phyloP scores from a whole-genome alignment of 2,888 invertebrate species.

The Acrocyrtus sp. region DNA sequence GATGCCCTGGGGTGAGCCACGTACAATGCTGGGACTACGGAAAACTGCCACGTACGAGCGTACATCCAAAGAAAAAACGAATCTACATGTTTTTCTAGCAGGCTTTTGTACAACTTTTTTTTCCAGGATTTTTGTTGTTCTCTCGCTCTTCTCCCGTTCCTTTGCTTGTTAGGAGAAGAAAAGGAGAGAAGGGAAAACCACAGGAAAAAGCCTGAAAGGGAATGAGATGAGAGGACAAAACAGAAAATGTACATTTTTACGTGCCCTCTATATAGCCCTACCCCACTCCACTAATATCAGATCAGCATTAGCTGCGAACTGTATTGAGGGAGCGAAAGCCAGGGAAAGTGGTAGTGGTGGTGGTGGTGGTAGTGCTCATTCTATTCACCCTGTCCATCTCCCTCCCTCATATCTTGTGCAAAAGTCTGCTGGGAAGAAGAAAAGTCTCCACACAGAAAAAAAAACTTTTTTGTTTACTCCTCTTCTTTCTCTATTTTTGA shows the following conservation, averaged over 20 bases:
- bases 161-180: background rate
- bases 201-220: background rate
- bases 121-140: background rate
- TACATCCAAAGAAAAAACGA: background rate
- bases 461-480: background rate
- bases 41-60: background rate
- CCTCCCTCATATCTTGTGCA: background rate
- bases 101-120: background rate
- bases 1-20: slow-evolving; percentile 47
- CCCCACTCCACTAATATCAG: background rate
- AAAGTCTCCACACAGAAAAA: background rate
- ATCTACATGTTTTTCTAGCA: background rate
- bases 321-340: background rate
- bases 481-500: too few relatives aligned
- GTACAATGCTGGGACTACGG: slow-evolving; percentile 1
- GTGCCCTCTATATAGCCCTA: background rate
- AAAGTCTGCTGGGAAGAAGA: background rate
- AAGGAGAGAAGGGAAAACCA: background rate
- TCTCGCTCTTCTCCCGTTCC: too few relatives aligned
- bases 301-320: background rate
- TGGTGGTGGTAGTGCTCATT: too few relatives aligned
- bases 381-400: background rate
- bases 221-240: too few relatives aligned
- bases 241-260: background rate
- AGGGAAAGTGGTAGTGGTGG: background rate